These are phyloP conservation scores for Falco novaeseelandiae DNA, from an alignment of 2,797 vertebrate genomes.

Conservation along the genomic window DNA sequence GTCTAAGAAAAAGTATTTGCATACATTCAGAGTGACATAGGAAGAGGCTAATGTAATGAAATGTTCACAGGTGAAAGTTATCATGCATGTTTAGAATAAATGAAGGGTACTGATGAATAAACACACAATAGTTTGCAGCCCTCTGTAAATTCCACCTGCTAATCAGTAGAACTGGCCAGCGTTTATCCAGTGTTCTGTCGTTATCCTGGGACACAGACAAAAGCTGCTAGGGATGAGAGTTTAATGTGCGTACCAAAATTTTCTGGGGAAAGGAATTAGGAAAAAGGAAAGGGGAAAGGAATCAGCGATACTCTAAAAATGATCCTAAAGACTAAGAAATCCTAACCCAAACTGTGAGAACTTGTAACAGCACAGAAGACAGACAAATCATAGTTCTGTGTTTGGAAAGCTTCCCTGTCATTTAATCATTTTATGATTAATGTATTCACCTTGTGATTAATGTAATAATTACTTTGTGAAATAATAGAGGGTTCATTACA, in stretches of 20 bases:
- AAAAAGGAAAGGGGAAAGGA: background rate
- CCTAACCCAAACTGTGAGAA: background rate
- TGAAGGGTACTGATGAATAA: background rate
- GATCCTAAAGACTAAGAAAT: background rate
- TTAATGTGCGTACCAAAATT: background rate
- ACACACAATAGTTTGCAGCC: background rate
- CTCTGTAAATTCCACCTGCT: background rate
- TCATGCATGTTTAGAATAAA: background rate
- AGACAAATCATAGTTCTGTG: background rate
- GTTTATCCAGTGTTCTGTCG: background rate
- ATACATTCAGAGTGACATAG: background rate
- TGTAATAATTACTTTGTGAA: background rate
- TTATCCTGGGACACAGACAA: background rate
- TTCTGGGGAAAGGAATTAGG: background rate
- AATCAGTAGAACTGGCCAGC: background rate
- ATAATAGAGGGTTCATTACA: background rate
- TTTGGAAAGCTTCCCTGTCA: background rate
- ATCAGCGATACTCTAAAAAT: background rate
- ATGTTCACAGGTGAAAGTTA: background rate
- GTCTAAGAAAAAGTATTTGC: background rate
- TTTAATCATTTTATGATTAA: background rate
- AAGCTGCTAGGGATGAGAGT: background rate
- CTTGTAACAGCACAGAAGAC: background rate
- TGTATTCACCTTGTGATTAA: background rate
- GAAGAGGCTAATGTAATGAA: background rate